phyloP scores from a whole-genome alignment of 2,888 invertebrate species.

The Geophilus truncorum region DNA sequence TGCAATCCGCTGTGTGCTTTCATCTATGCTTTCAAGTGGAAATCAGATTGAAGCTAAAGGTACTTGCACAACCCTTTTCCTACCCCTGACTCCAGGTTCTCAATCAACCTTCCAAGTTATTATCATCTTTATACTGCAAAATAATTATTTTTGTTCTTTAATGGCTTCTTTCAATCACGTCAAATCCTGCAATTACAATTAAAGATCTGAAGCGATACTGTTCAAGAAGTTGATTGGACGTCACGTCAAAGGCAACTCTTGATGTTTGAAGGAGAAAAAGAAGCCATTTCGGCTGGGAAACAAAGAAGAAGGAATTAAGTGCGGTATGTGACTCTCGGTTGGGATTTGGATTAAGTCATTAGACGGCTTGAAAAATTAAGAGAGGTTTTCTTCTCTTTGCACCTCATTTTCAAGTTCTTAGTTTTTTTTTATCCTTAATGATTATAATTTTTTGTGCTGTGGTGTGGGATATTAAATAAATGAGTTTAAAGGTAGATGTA shows the following conservation, averaged over 20 bases:
- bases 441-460: too few species aligned
- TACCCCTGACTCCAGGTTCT: not conserved
- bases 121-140: not conserved
- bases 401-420: not conserved
- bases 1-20: not conserved
- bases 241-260: too few species aligned
- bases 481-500: too few species aligned
- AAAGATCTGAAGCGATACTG: not conserved
- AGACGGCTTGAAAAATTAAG: not conserved
- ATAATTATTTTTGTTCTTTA: not conserved
- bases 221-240: not conserved
- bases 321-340: constrained; percentile 10
- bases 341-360: constrained; percentile 24
- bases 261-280: not conserved
- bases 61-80: not conserved
- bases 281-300: not conserved
- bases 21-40: constrained; percentile 17
- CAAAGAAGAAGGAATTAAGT: not conserved
- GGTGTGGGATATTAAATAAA: too few species aligned
- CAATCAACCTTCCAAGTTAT: not conserved
- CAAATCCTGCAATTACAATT: not conserved
- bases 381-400: not conserved
- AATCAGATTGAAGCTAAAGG: not conserved
- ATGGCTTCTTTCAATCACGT: not conserved
- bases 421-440: not conserved